These are phyloP conservation scores for Myotis davidii DNA, from an alignment of 2,113 vertebrate genomes.

Conservation along the genomic window DNA sequence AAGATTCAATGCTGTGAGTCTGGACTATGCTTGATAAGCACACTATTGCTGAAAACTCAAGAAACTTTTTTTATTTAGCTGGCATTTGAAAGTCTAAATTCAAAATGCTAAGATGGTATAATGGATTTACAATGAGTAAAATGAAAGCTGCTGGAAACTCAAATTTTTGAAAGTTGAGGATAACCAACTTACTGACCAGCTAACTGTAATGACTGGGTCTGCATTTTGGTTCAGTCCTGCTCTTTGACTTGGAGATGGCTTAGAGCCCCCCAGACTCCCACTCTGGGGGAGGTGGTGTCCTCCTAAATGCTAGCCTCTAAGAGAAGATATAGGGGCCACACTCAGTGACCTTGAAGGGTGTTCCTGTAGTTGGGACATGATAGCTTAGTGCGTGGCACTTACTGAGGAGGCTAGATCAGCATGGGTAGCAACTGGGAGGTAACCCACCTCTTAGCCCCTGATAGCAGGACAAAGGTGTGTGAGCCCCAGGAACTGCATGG, in stretches of 20 bases:
- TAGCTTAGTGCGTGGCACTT: not conserved
- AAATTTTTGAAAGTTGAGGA: not conserved
- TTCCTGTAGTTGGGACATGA: not conserved
- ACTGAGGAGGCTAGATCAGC: not conserved
- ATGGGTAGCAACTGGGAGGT: not conserved
- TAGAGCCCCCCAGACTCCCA: not conserved
- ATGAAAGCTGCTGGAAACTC: not conserved
- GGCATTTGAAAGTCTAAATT: slow-evolving; percentile 13
- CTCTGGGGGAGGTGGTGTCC: not conserved
- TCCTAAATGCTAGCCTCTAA: not conserved
- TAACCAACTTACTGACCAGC: not conserved
- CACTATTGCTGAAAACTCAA: not conserved
- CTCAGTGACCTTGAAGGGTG: not conserved
- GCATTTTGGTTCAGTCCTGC: not conserved
- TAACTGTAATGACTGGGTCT: not conserved
- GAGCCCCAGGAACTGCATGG: not conserved
- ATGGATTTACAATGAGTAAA: not conserved
- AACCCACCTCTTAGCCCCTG: not conserved
- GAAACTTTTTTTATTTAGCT: not conserved
- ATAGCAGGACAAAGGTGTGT: not conserved
- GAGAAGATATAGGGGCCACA: not conserved
- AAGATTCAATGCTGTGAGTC: not conserved
- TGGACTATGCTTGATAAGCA: not conserved
- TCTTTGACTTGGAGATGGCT: not conserved
- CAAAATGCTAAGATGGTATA: not conserved